Conservation (phyloP, 2,797 vertebrate species). For the Tympanoctomys barrerae region DNA sequence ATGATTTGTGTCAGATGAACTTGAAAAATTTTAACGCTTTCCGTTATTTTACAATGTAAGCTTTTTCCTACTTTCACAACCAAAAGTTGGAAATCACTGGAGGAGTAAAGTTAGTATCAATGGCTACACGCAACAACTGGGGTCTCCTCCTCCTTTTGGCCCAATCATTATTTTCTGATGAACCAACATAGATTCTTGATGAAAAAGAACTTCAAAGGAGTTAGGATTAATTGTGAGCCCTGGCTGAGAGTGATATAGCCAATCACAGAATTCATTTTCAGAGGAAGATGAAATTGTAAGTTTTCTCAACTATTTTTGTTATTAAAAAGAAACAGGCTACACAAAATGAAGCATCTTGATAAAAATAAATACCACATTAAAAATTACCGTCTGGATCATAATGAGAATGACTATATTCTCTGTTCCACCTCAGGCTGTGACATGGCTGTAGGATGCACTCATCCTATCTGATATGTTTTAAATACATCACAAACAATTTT, state of each 20-base stretch:
- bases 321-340: not conserved
- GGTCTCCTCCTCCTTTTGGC: not conserved
- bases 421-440: not conserved
- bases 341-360: not conserved
- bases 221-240: not conserved
- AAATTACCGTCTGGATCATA: not conserved
- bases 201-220: not conserved
- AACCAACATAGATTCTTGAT: not conserved
- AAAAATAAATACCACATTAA: not conserved
- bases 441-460: not conserved
- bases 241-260: not conserved
- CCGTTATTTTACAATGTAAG: not conserved
- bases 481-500: not conserved
- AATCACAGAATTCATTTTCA: not conserved
- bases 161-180: not conserved
- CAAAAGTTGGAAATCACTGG: not conserved
- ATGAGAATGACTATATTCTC: not conserved
- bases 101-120: not conserved
- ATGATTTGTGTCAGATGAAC: not conserved
- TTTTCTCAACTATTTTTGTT: not conserved
- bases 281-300: not conserved
- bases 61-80: not conserved
- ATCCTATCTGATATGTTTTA: not conserved
- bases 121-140: not conserved
- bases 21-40: not conserved